phyloP scores from a whole-genome alignment of 2,888 invertebrate species.

The Allygus modestus region DNA sequence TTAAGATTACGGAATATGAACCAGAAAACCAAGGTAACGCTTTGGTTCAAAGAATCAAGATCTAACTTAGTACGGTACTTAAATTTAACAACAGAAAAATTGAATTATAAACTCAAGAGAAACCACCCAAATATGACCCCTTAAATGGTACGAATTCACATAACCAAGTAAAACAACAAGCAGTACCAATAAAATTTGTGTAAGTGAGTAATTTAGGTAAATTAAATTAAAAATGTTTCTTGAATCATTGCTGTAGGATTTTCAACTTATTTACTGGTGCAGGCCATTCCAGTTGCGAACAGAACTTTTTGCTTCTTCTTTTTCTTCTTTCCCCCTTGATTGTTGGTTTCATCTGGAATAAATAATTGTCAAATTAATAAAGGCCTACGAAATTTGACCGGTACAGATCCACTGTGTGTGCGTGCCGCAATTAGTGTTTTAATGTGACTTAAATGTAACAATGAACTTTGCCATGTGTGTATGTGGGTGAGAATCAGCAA shows the following conservation, averaged over 20 bases:
- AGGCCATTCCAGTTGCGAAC: slow-evolving; percentile 80
- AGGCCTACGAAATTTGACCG: neutral
- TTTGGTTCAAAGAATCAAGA: too few relatives aligned
- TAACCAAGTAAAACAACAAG: neutral
- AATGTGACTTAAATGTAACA: too few relatives aligned
- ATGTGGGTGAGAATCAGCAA: too few relatives aligned
- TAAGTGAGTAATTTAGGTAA: neutral
- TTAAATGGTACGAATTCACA: neutral
- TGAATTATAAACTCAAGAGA: too few relatives aligned
- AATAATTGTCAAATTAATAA: too few relatives aligned
- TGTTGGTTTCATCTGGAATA: slow-evolving; percentile 30
- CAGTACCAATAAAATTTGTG: neutral
- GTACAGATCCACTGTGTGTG: too few relatives aligned
- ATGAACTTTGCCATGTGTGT: too few relatives aligned
- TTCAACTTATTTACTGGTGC: slow-evolving; percentile 59
- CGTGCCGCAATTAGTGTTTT: too few relatives aligned
- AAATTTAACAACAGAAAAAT: too few relatives aligned
- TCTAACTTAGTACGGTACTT: too few relatives aligned
- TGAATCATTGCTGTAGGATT: neutral
- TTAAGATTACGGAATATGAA: neutral
- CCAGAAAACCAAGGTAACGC: too few relatives aligned
- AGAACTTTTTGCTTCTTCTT: slow-evolving; percentile 87
- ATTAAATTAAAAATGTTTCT: neutral
- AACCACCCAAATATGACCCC: neutral
- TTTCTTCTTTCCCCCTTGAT: slow-evolving; percentile 77